These are phyloP conservation scores for Promerops cafer DNA, from an alignment of 2,113 vertebrate species.

Conservation along the genomic window DNA sequence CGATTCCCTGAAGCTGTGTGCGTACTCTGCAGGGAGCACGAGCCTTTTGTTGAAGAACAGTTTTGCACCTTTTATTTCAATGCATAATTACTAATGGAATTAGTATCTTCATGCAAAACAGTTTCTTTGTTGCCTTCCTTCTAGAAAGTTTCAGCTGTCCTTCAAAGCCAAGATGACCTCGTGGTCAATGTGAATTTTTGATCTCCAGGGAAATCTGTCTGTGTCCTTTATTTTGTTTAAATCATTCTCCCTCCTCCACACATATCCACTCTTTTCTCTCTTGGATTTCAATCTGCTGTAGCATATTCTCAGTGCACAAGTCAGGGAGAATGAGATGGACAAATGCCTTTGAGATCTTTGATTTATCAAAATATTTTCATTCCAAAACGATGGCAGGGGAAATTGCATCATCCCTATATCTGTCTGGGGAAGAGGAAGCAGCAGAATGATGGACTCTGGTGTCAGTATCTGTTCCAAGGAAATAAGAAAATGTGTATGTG, in stretches of 20 bases:
- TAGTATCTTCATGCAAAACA: constrained; percentile 5
- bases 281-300: constrained; percentile 4
- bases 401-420: constrained; percentile 7
- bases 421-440: constrained; percentile 34
- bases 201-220: constrained; percentile 26
- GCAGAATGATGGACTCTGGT: neutral
- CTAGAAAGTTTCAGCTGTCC: neutral
- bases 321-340: neutral
- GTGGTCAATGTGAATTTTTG: neutral
- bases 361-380: constrained; percentile 53
- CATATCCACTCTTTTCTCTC: neutral
- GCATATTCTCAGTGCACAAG: neutral
- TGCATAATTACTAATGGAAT: constrained; percentile 5
- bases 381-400: constrained; percentile 27
- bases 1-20: neutral
- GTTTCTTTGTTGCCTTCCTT: constrained; percentile 16
- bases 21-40: neutral
- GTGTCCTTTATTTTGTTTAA: constrained; percentile 25
- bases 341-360: neutral
- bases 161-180: constrained; percentile 31
- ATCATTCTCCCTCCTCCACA: neutral
- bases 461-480: neutral
- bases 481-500: neutral
- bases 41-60: neutral
- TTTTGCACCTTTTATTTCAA: neutral